A percentile compares a stretch with the other conserved stretches of the same genome.
Conservation (phyloP, 2,797 vertebrate genomes). For the Eulemur albifrons region DNA sequence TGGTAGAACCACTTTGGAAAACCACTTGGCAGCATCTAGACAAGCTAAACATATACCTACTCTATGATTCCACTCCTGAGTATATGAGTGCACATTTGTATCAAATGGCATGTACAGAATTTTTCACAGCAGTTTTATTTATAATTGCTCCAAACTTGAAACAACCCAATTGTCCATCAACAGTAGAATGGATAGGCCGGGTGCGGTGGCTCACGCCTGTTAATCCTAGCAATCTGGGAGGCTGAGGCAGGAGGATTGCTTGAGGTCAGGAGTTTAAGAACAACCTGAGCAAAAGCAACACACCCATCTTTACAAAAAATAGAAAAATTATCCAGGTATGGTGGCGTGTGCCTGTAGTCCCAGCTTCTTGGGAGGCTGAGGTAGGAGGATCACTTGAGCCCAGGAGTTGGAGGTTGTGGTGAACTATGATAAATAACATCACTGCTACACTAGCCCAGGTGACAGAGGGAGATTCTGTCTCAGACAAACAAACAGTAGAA, state of each 20-base stretch:
- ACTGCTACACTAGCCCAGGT: neutral
- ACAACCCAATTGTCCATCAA: neutral
- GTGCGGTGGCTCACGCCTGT: neutral
- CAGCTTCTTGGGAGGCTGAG: neutral
- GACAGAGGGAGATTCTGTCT: neutral
- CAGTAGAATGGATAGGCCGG: neutral
- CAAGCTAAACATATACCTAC: neutral
- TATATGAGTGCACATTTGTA: neutral
- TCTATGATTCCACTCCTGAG: neutral
- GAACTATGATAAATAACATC: no score
- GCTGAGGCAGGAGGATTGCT: neutral
- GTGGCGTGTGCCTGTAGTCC: neutral
- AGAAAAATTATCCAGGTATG: neutral
- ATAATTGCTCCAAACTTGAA: neutral
- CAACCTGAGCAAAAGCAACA: neutral
- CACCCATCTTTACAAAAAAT: neutral
- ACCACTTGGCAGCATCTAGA: neutral
- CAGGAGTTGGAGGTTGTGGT: neutral
- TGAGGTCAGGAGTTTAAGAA: neutral
- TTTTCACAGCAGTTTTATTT: neutral
- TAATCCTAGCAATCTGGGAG: neutral
- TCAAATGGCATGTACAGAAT: neutral
- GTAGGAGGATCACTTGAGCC: neutral
- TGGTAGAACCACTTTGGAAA: neutral
- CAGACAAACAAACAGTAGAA: neutral